Evolutionary conservation across 2,797 vertebrate genomes (phyloP), one percentile per base, ranked within the genome.

Genomic region (Schizopygopsis malacanthus): DNA sequence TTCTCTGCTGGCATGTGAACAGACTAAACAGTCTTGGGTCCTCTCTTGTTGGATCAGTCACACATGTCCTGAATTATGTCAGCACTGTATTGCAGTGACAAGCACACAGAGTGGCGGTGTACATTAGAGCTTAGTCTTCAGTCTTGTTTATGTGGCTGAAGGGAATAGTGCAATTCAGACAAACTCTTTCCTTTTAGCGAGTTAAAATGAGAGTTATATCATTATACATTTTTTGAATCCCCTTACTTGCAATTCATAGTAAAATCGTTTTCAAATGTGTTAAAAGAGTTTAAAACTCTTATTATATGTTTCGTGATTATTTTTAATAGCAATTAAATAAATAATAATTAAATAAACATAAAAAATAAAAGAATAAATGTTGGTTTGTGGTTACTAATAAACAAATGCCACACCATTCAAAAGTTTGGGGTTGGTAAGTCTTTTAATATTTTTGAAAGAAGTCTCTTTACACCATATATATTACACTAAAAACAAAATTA

Each of bases 1-100:
- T 73, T 86, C 82, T 81, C 84, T 83, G 85, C 28, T 81, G 78
- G 70, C 79, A 69, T 82, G 13, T 70, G 78, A 33, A 65, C 63
- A 82, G 80, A 71, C 69, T 63, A 75, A 83, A 87, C 15, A 18
- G 73, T 37, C 71, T 87, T 65, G 76, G 59, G 63, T 78, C 22
- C 4, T 52, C 16, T 47, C 54, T 76, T 4, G 33, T 28, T 84
- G 82, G 45, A 37, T 56, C 80, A 81, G 65, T 47, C 52, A 16
- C 67, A 78, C 41, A 71, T 22, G 16, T 70, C 7, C 37, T 59
- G 65, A 65, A 63, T 79, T 79, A 71, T 87, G 78, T 63, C 78
- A 71, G 79, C 73, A 50, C 54, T 81, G 65, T 78, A 88, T 82
- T 72, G 65, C 65, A 65, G 39, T 65, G 79, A 83, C 72, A 82